A percentile compares a stretch with the other conserved stretches of the same genome.
phyloP scores from a whole-genome alignment of 2,797 vertebrate genomes.

The Myotis vivesi region DNA sequence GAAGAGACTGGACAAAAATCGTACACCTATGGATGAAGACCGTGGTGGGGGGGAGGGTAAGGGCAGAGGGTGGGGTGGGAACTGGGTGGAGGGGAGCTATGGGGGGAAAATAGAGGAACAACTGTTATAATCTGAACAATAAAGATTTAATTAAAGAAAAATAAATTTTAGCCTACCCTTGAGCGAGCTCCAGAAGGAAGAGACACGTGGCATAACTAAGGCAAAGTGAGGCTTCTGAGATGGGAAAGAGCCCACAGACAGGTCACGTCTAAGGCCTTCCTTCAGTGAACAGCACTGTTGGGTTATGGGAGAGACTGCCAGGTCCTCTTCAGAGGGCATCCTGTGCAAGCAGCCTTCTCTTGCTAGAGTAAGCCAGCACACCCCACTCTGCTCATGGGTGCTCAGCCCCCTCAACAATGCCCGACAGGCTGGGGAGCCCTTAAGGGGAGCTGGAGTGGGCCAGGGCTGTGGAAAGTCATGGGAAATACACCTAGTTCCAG shows the following conservation, averaged over 20 bases:
- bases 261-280: slow-evolving; percentile 32
- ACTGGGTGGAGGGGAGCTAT: no score
- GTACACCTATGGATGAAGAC: no score
- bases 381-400: background rate
- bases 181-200: background rate
- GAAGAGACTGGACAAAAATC: no score
- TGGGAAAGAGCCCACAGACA: fast-evolving
- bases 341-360: background rate
- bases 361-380: background rate
- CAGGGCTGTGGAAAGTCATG: background rate
- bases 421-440: fast-evolving
- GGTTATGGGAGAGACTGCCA: background rate
- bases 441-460: no score
- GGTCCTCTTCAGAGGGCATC: background rate
- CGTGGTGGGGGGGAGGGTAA: no score
- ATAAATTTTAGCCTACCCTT: background rate
- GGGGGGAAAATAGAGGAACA: no score
- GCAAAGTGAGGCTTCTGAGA: background rate
- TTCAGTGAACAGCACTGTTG: background rate
- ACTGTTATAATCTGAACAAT: no score
- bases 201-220: fast-evolving
- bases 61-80: no score
- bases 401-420: background rate
- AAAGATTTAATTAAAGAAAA: background rate
- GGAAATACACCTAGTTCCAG: background rate